phyloP scores from a whole-genome alignment of 1,140 invertebrate species.

The Neomicropteryx cornuta region DNA sequence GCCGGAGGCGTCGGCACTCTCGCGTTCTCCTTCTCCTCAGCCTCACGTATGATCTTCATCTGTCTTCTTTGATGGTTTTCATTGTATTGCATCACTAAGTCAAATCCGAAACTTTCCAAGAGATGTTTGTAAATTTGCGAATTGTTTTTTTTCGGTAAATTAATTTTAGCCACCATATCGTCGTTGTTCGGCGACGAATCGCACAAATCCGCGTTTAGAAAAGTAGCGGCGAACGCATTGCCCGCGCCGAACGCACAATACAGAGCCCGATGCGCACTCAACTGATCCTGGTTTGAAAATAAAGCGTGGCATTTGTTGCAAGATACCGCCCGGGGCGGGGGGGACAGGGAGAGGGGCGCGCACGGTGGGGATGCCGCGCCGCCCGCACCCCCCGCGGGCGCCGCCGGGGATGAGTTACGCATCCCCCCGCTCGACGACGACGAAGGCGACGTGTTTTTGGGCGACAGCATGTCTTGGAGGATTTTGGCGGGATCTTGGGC shows the following conservation, averaged over 20 bases:
- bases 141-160: conserved; percentile 50
- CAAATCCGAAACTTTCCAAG: conserved; percentile 87
- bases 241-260: conserved; percentile 65
- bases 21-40: conserved; percentile 36
- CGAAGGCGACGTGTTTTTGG: conserved; percentile 45
- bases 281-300: conserved; percentile 69
- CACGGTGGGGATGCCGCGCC: conserved; percentile 39
- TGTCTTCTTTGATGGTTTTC: conserved; percentile 72
- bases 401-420: conserved; percentile 37
- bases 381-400: conserved; percentile 39
- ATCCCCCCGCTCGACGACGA: conserved; percentile 41
- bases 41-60: conserved; percentile 37
- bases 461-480: conserved; percentile 45
- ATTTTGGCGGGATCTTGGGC: conserved; percentile 38
- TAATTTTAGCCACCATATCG: conserved; percentile 37
- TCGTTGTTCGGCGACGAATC: conserved; percentile 25
- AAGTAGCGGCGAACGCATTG: conserved; percentile 39
- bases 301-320: conserved; percentile 69
- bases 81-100: conserved; percentile 94
- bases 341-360: conserved; percentile 31
- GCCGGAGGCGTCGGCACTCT: conserved; percentile 42
- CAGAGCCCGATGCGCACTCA: conserved; percentile 70
- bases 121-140: conserved; percentile 86
- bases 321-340: conserved; percentile 35
- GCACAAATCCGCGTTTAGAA: conserved; percentile 37